A percentile compares a stretch with the other conserved stretches of the same genome.
These are phyloP conservation scores for Venturia canescens DNA, from an alignment of 1,140 invertebrate species.

Conservation along the genomic window DNA sequence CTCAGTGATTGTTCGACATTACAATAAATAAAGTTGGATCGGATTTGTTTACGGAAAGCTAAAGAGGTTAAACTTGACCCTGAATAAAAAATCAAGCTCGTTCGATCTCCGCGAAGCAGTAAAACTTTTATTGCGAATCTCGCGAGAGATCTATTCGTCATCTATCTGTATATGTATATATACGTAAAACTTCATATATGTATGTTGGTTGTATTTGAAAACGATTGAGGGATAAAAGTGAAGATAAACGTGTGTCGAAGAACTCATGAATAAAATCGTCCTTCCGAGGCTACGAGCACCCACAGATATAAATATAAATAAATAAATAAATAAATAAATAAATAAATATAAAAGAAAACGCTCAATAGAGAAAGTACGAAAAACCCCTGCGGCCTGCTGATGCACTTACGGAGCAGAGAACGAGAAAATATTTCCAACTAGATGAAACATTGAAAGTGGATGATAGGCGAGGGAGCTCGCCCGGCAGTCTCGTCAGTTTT, in stretches of 20 bases:
- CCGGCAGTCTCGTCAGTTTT: conserved; percentile 39
- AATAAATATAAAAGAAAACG: background rate
- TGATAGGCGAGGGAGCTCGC: conserved; percentile 15
- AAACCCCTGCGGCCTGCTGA: background rate
- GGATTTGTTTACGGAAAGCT: background rate
- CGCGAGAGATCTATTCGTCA: background rate
- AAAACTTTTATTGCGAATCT: background rate
- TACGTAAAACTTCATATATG: background rate
- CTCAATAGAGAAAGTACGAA: background rate
- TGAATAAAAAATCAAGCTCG: background rate
- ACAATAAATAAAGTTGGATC: background rate
- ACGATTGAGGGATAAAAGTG: background rate
- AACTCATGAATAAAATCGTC: conserved; percentile 32
- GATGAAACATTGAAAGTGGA: conserved; percentile 38
- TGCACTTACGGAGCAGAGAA: background rate
- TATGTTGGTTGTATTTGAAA: background rate
- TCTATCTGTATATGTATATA: too few species aligned
- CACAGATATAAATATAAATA: background rate
- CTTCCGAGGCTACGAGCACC: background rate
- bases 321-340: background rate
- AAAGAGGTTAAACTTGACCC: background rate
- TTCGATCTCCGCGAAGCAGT: too few species aligned
- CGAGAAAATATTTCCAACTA: conserved; percentile 25
- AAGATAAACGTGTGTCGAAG: background rate
- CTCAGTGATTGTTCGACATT: background rate